Conservation (phyloP, 2,888 invertebrate genomes). For the Apotomis betuletana region DNA sequence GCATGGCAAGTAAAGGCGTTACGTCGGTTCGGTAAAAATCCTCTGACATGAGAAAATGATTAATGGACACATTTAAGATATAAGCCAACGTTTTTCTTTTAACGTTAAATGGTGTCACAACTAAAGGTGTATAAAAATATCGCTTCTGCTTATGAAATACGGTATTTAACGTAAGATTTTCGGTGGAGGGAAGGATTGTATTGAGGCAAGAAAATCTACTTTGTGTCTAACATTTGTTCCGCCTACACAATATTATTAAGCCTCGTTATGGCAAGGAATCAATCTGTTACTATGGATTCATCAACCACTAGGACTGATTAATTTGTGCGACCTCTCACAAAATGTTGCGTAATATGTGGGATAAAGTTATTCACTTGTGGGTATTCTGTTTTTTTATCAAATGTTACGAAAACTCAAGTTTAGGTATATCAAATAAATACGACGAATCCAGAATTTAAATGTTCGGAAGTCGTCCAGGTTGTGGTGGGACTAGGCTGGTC, state of each 20-base stretch:
- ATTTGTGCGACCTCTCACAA: background rate
- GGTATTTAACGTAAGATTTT: slow-evolving; percentile 25
- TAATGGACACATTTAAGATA: too few species aligned
- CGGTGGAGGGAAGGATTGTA: slow-evolving; percentile 36
- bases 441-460: too few species aligned
- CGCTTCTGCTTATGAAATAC: slow-evolving; percentile 25
- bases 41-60: too few species aligned
- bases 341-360: background rate
- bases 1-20: too few species aligned
- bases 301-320: slow-evolving; percentile 16
- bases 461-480: too few species aligned
- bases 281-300: slow-evolving; percentile 34
- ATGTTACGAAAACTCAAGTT: too few species aligned
- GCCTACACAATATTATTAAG: slow-evolving; percentile 36
- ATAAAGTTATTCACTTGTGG: background rate
- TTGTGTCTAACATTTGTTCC: slow-evolving; percentile 38
- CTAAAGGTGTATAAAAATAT: background rate
- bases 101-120: background rate
- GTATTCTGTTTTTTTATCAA: too few species aligned
- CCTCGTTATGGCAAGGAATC: slow-evolving; percentile 30
- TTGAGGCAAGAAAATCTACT: slow-evolving; percentile 42
- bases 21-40: too few species aligned
- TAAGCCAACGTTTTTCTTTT: too few species aligned
- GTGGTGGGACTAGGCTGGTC: too few species aligned
- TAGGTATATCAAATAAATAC: too few species aligned